Conservation (phyloP, 1,140 invertebrate species). For the Brachionus angularis region DNA sequence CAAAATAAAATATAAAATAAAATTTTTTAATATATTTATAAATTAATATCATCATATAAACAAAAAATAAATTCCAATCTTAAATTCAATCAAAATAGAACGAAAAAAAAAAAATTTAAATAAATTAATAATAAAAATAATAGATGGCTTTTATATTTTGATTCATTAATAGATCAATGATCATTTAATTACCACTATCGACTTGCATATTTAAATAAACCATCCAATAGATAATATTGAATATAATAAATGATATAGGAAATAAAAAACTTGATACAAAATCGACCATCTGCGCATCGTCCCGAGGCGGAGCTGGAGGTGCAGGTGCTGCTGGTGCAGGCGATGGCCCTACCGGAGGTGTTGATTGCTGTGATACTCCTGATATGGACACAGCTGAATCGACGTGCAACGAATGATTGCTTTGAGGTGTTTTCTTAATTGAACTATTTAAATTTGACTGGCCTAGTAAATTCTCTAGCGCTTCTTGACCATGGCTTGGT, state of each 20-base stretch:
- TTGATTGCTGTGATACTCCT: slow-evolving; percentile 18
- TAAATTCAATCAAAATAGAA: too few relatives aligned
- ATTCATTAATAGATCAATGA: too few relatives aligned
- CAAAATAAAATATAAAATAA: too few relatives aligned
- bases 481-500: neutral
- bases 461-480: slow-evolving; percentile 7
- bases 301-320: neutral
- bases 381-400: slow-evolving; percentile 27
- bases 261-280: slow-evolving; percentile 40
- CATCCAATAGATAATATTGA: slow-evolving; percentile 45
- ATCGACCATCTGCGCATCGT: slow-evolving; percentile 44
- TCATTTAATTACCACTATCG: neutral
- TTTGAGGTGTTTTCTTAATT: slow-evolving; percentile 32
- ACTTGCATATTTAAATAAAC: slow-evolving; percentile 44
- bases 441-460: slow-evolving; percentile 21
- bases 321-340: neutral
- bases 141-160: too few relatives aligned
- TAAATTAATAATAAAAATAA: too few relatives aligned
- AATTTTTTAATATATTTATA: too few relatives aligned
- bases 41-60: too few relatives aligned
- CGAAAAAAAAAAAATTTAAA: too few relatives aligned
- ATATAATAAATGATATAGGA: slow-evolving; percentile 41
- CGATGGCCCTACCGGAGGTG: neutral
- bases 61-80: too few relatives aligned
- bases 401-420: slow-evolving; percentile 39